Base-by-base conservation (phyloP, 2,888 invertebrate species). In the Tridacna gigas region DNA sequence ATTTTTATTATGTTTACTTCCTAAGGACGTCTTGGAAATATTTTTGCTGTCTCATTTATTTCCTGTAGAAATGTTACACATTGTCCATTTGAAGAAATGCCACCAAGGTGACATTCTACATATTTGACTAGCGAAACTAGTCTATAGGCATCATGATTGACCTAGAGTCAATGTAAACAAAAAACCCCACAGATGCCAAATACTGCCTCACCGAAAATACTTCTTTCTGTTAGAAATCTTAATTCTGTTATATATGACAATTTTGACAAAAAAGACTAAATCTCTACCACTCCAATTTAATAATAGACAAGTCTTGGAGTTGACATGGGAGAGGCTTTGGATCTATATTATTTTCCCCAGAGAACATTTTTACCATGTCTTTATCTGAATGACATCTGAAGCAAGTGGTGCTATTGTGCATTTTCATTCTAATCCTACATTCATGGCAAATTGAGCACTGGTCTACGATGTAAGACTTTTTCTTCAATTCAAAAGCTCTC, bases 281-380 rank as follows among this genome's bases (percentile, higher is more conserved):
- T n/a, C n/a, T n/a, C n/a, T n/a, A n/a, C n/a, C n/a, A n/a, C n/a
- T n/a, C n/a, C n/a, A n/a, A n/a, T 56, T 86, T 80, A 66, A 83
- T 56, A 47, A 83, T 18, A 20, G 77, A 65, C 12, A 83, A 61
- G 25, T 66, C 22, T 26, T 25, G 18, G 26, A 83, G 48, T 51
- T 77, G 65, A 4, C 12, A 15, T 47, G 80, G 80, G 22, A 77
- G 9, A 5, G 12, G 7, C 28, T 65, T 28, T n/a, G 80, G 86
- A 56, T 86, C 75, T 79, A 88, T 86, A 47, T 80, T 84, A 71
- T 88, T 88, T 66, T 81, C 80, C 47, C 37, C 5, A 7, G 83
- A 88, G 73, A 86, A 88, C 77, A 84, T 78, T 83, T 82, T 85
- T 26, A 86, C 51, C 26, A 73, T 48, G 45, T 76, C 69, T 77